Evolutionary conservation across 2,888 invertebrate species (phyloP), one percentile per base, ranked within the genome.

Genomic region (Polymixis flavicincta): DNA sequence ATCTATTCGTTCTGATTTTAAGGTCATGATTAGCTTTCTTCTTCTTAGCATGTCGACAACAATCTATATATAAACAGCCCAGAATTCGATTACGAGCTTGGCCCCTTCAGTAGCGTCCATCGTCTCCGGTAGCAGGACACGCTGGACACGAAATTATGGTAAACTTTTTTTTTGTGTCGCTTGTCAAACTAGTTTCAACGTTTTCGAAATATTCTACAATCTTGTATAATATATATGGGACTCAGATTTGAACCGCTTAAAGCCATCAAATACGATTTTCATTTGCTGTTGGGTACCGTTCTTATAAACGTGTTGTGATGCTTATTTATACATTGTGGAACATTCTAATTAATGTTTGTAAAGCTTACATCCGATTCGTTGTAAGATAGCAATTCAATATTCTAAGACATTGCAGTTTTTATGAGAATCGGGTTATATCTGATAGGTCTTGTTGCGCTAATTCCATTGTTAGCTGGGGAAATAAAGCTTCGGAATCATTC

Each of bases 361-460:
- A 55, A 59, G 19, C 19, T 71, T 32, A 48, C 57, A 74, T 37
- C 45, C 19, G 64, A 68, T 71, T 48, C 32, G 64, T 11, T 7
- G 25, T 54, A 54, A 63, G n/a, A 63, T 55, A 45, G 28, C 54
- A 52, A 52, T 60, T 59, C 32, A 74, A 83, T 75, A 42, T 60
- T 28, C 55, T 54, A 13, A 48, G 69, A 54, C n/a, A 55, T 73
- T 68, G 60, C 61, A 57, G 7, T 61, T 74, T 71, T 69, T 71
- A 59, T 84, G 84, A 73, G 83, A 85, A 85, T 57, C 32, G 22
- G 83, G 86, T 74, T 75, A 79, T 55, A 48, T 85, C 61, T 67
- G 63, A 57, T 71, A 71, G 63, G 22, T 74, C 54, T 61, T 48
- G 55, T 73, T 71, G 71, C n/a, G 17, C n/a, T 25, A 54, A 71